These are phyloP conservation scores for Drosophila mulleri DNA, from an alignment of 2,888 invertebrate species.

Conservation along the genomic window DNA sequence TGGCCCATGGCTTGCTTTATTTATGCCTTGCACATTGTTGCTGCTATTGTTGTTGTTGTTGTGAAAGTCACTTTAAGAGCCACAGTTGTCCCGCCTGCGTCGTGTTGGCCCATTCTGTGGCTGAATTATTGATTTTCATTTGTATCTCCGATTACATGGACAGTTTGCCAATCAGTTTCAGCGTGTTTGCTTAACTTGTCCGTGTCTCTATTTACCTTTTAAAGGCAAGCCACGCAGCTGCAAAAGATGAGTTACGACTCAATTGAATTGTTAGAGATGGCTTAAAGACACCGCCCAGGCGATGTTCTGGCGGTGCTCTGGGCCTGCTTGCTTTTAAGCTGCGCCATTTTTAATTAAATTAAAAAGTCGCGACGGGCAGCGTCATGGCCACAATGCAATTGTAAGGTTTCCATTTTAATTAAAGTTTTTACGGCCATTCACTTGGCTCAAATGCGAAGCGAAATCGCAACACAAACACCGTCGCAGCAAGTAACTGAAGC, in stretches of 20 bases:
- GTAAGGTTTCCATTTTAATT: conserved; percentile 78
- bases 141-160: conserved; percentile 65
- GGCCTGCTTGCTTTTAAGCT: conserved; percentile 20
- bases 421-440: conserved; percentile 76
- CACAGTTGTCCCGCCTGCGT: conserved; percentile 11
- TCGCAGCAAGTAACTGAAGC: conserved; percentile 27
- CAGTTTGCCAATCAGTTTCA: conserved; percentile 49
- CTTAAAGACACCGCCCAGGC: conserved; percentile 28
- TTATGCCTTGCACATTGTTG: conserved; percentile 51
- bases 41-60: conserved; percentile 31
- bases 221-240: conserved; percentile 34
- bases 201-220: conserved; percentile 50
- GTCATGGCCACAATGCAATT: conserved; percentile 68
- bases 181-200: conserved; percentile 31
- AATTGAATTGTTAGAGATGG: conserved; percentile 15
- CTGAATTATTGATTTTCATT: conserved; percentile 80
- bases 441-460: conserved; percentile 50
- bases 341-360: conserved; percentile 69
- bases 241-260: conserved; percentile 52
- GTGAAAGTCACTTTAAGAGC: conserved; percentile 63
- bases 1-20: conserved; percentile 67
- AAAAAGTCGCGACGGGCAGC: conserved; percentile 60
- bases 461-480: conserved; percentile 64
- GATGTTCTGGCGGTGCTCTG: too few species aligned
- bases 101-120: conserved; percentile 48